Percentiles rank a stretch among this genome's conserved stretches.
phyloP scores from a whole-genome alignment of 2,888 invertebrate genomes.

The Drosophila neonasuta region DNA sequence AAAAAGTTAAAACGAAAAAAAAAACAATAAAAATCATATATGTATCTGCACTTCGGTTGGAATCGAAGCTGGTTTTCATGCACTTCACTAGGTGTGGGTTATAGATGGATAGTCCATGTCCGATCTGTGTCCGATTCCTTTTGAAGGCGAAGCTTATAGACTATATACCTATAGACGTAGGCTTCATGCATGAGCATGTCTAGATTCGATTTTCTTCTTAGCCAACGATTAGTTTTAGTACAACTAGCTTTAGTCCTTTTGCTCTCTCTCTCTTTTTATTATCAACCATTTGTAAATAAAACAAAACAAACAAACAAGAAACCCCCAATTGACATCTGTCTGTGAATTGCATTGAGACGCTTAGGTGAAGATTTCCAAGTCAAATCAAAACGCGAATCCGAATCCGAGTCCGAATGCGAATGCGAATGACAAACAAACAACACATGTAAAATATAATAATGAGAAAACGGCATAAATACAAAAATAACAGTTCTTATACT shows the following conservation, averaged over 20 bases:
- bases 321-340: constrained; percentile 9
- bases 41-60: constrained; percentile 42
- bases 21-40: constrained; percentile 27
- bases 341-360: constrained; percentile 58
- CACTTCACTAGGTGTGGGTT: constrained; percentile 46
- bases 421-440: constrained; percentile 29
- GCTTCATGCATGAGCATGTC: constrained; percentile 69
- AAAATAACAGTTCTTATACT: constrained; percentile 9
- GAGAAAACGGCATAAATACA: background rate
- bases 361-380: constrained; percentile 12
- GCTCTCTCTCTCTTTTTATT: constrained; percentile 3
- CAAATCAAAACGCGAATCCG: constrained; percentile 37
- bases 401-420: constrained; percentile 15
- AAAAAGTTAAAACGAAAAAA: background rate
- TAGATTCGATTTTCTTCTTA: constrained; percentile 29
- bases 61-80: constrained; percentile 52
- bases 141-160: background rate
- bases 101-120: constrained; percentile 5
- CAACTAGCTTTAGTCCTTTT: constrained; percentile 17
- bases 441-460: constrained; percentile 27
- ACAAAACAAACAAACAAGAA: background rate
- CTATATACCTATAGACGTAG: constrained; percentile 16
- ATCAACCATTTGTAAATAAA: constrained; percentile 10
- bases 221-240: constrained; percentile 39
- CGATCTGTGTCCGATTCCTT: background rate